These are phyloP conservation scores for Harmothoe impar DNA, from an alignment of 2,888 invertebrate species.

Conservation along the genomic window DNA sequence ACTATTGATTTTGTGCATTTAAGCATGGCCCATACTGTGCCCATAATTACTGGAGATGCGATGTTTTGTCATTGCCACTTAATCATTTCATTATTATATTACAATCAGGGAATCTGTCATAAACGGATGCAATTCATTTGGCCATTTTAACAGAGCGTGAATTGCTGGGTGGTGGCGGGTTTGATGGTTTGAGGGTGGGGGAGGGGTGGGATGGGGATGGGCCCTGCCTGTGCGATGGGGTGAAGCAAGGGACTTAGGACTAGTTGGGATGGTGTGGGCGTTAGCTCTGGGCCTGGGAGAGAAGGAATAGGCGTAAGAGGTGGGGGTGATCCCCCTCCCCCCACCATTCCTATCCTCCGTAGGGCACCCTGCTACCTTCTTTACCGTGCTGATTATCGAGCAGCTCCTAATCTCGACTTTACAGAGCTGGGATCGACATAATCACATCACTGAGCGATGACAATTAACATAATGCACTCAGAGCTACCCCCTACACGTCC, in stretches of 20 bases:
- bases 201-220: slow-evolving; percentile 24
- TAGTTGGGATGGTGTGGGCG: not conserved
- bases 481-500: not conserved
- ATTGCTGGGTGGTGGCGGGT: not conserved
- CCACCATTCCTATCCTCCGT: too few species aligned
- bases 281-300: not conserved
- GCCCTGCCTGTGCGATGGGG: not conserved
- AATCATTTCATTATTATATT: slow-evolving; percentile 58
- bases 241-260: not conserved
- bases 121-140: slow-evolving; percentile 57
- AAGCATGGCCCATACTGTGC: slow-evolving; percentile 9
- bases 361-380: slow-evolving; percentile 27
- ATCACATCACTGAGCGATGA: slow-evolving; percentile 44
- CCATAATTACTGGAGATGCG: slow-evolving; percentile 53
- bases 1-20: slow-evolving; percentile 51
- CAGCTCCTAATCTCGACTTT: slow-evolving; percentile 53
- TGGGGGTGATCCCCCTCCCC: not conserved
- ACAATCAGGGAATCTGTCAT: slow-evolving; percentile 55
- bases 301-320: not conserved
- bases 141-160: slow-evolving; percentile 32
- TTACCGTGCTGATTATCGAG: slow-evolving; percentile 38
- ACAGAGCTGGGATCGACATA: slow-evolving; percentile 46
- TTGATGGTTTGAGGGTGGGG: not conserved
- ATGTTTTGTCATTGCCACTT: slow-evolving; percentile 54
- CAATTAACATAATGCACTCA: slow-evolving; percentile 48